Evolutionary conservation across 1,140 invertebrate species (phyloP), one percentile per base, ranked within the genome.

Genomic region (Procambarus clarkii): DNA sequence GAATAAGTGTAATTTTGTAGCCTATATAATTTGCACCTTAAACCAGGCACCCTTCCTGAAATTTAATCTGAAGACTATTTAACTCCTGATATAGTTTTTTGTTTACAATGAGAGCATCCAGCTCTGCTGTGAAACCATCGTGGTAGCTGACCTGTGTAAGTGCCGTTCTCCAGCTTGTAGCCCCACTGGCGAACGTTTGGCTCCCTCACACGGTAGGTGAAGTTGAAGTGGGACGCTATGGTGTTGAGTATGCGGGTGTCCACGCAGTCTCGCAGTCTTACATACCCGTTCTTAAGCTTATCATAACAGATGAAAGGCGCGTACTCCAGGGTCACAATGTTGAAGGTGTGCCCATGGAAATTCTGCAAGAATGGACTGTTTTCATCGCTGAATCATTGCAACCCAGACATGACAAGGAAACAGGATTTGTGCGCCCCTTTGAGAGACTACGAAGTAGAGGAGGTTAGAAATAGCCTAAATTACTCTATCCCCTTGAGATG

Each of bases 241-340:
- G 46, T 83, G 15, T 76, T 50, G 44, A 91, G 21, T 46, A 91
- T 86, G 21, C 83, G 50, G 44, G 90, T 86, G 69, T 91, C 90
- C 15, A 91, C 77, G 45, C 90, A 91, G 64, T 91, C 90, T 8
- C 21, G 46, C 18, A 91, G 46, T 13, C 3, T 11, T 3, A 48
- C 48, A 11, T 54, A 46, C 4, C n/a, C 46, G n/a, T 86, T 34
- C 21, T 46, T 15, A 11, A 8, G 9, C 46, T 81, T 81, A 9
- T 86, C 76, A 77, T 91, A 91, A 21, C 77, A 91, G 90, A 50
- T 80, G 83, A 91, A 91, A 15, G 90, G 90, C 15, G 90, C 90
- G 83, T 91, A 91, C 64, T 91, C 54, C 58, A 91, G n/a, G 13
- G 90, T 91, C 11, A 86, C 90, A 9, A 91, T 82, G 45, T 44